Conservation (phyloP, 1,140 invertebrate species). For the Procambarus clarkii region DNA sequence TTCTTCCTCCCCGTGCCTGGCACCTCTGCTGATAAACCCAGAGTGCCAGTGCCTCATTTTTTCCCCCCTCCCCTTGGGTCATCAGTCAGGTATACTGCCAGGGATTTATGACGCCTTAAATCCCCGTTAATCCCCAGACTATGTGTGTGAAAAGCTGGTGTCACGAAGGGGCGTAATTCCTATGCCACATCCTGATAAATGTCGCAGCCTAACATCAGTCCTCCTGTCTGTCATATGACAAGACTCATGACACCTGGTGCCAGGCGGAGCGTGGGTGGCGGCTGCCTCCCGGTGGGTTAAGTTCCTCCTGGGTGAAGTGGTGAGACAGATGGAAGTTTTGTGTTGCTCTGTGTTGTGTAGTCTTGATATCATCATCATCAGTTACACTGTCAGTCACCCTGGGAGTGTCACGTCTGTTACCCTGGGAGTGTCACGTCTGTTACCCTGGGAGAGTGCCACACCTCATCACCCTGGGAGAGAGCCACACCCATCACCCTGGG, state of each 20-base stretch:
- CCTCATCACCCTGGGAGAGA: background rate
- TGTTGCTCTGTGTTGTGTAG: too few relatives aligned
- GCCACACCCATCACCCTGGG: background rate
- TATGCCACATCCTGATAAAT: background rate
- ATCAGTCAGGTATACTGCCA: background rate
- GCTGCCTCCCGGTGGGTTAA: too few relatives aligned
- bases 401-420: too few relatives aligned
- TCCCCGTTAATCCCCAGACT: background rate
- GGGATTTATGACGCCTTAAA: conserved; percentile 17
- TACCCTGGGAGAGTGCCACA: background rate
- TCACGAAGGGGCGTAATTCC: background rate
- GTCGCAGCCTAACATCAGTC: background rate
- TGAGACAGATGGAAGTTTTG: too few relatives aligned
- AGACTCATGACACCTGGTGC: background rate
- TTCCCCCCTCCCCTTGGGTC: background rate
- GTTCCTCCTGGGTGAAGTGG: too few relatives aligned
- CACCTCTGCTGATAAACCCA: conserved; percentile 3
- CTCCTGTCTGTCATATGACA: background rate
- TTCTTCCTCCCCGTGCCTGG: background rate
- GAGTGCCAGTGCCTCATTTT: background rate
- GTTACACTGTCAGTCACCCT: too few relatives aligned
- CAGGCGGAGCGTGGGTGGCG: background rate
- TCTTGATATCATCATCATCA: too few relatives aligned
- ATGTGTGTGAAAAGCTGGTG: background rate
- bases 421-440: too few relatives aligned